Conservation (phyloP, 2,797 vertebrate species). For the Amniataba percoides region DNA sequence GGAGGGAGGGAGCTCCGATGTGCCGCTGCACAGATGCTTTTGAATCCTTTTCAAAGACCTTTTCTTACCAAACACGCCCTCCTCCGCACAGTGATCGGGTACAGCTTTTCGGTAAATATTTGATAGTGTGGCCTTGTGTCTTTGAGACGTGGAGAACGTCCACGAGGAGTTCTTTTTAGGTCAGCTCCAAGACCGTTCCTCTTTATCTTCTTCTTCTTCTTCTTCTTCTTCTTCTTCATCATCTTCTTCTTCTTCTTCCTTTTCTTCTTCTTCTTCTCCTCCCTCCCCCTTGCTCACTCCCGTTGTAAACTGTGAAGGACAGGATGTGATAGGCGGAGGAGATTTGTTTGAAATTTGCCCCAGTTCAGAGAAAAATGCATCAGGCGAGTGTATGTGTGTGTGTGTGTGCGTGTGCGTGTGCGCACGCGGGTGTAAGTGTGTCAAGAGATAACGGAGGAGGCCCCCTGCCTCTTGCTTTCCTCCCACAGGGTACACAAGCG, state of each 20-base stretch:
- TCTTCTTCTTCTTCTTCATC: constrained; percentile 4
- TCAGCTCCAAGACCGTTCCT: constrained; percentile 60
- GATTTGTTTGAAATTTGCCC: constrained; percentile 77
- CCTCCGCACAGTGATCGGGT: constrained; percentile 52
- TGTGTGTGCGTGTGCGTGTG: constrained; percentile 63
- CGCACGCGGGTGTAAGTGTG: constrained; percentile 65
- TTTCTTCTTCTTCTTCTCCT: constrained; percentile 3
- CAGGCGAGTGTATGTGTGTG: constrained; percentile 44
- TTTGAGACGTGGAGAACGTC: constrained; percentile 65
- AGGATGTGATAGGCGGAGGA: constrained; percentile 65
- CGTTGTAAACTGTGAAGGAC: constrained; percentile 59
- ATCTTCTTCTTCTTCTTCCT: constrained; percentile 27
- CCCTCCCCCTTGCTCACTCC: constrained; percentile 11
- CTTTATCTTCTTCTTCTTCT: constrained; percentile 27
- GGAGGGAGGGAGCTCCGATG: constrained; percentile 7
- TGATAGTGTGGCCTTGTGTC: constrained; percentile 70
- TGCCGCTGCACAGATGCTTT: constrained; percentile 70
- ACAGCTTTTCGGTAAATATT: constrained; percentile 81
- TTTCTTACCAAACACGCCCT: constrained; percentile 55
- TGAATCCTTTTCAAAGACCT: constrained; percentile 71
- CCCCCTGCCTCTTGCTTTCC: constrained; percentile 52
- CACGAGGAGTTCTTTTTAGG: constrained; percentile 81
- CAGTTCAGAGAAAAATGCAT: constrained; percentile 71
- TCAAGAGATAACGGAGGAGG: constrained; percentile 64
- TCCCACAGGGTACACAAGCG: constrained; percentile 55